phyloP scores from a whole-genome alignment of 2,888 invertebrate species.

The Matsumyia berberina region DNA sequence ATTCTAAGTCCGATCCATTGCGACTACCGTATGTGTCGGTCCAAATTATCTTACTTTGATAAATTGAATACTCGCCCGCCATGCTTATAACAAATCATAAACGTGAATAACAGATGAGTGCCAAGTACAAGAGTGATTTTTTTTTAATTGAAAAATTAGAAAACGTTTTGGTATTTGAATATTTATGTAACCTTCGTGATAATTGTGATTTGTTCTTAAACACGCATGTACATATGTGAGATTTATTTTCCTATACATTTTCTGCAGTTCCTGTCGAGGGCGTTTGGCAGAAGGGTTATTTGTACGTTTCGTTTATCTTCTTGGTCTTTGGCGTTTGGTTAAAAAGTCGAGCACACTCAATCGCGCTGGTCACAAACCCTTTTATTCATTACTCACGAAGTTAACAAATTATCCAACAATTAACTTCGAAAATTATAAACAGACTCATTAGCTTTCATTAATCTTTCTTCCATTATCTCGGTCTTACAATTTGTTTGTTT shows the following conservation, averaged over 20 bases:
- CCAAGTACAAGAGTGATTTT: constrained; percentile 18
- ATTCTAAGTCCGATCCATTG: not conserved
- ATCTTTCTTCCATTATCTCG: no score
- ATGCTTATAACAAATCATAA: constrained; percentile 47
- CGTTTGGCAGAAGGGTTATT: no score
- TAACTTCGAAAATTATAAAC: no score
- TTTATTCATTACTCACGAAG: no score
- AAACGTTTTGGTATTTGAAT: not conserved
- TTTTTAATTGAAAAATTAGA: not conserved
- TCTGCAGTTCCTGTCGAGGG: not conserved
- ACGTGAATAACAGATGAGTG: constrained; percentile 18
- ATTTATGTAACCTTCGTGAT: constrained; percentile 3
- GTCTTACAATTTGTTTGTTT: no score
- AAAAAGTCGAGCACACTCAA: no score
- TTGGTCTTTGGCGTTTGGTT: no score
- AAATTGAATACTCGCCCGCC: constrained; percentile 36
- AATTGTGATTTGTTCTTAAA: not conserved
- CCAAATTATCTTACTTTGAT: constrained; percentile 27
- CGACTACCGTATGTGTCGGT: not conserved
- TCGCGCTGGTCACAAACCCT: no score
- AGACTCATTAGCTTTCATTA: no score
- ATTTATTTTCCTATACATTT: not conserved
- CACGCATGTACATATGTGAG: not conserved
- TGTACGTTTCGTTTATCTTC: no score
- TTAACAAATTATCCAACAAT: no score